Conservation (phyloP, 2,797 vertebrate species). For the Periparus ater region DNA sequence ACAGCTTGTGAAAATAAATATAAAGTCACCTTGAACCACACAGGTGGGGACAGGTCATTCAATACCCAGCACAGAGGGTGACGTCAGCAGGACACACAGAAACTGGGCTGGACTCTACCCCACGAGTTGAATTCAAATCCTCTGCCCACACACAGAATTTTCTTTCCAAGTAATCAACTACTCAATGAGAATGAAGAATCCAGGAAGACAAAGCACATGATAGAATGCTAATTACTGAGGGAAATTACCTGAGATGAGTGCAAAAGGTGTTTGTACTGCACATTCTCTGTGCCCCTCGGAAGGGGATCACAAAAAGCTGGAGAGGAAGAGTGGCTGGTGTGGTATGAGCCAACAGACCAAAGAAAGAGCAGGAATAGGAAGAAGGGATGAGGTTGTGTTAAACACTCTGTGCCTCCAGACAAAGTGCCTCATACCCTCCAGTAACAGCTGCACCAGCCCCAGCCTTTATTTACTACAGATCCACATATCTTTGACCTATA, state of each 20-base stretch:
- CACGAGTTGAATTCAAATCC: background rate
- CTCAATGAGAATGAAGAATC: background rate
- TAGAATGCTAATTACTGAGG: background rate
- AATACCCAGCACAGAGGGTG: background rate
- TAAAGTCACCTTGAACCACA: background rate
- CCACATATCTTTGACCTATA: background rate
- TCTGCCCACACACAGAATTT: background rate
- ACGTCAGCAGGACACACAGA: no score
- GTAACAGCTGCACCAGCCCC: background rate
- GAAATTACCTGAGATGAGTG: rapidly evolving
- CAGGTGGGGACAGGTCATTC: background rate
- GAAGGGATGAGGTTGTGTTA: background rate
- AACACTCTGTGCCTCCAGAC: background rate
- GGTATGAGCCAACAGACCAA: background rate
- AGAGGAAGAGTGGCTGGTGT: background rate
- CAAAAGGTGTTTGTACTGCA: background rate
- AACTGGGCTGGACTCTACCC: background rate
- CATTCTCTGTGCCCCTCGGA: background rate
- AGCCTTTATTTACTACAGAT: background rate
- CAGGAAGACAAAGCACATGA: background rate
- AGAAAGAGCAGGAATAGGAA: background rate
- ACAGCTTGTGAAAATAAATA: background rate
- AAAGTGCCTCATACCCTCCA: background rate
- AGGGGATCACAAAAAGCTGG: background rate
- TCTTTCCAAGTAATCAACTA: background rate